Base-by-base conservation (phyloP, 2,113 vertebrate species). In the Machaerirhynchus nigripectus region DNA sequence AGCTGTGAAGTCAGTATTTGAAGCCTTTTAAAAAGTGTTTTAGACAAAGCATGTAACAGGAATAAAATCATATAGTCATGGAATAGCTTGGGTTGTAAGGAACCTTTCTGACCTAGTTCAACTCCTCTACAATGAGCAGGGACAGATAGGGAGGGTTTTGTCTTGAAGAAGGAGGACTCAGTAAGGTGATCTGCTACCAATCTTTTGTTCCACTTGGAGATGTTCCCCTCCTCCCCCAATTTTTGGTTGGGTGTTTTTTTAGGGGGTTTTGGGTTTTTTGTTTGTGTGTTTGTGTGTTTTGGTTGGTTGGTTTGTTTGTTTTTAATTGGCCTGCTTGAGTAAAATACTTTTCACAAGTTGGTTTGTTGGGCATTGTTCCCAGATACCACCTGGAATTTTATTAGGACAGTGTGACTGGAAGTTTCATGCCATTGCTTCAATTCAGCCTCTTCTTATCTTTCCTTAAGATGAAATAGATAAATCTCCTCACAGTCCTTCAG, bases 401-500 rank as follows among this genome's bases (percentile, higher is more conserved):
- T 56, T 42, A 69, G 71, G 19, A 47, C n/a, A 60, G 6, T 15
- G 16, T 75, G 55, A 49, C 63, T 79, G 84, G 61, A 92, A 92
- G 87, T 93, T 70, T 63, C 27, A 49, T 71, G 39, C 55, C 39
- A 44, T 89, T 76, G 15, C 47, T 87, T 92, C 31, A 85, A 70
- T 46, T 84, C 59, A 84, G 60, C 65, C 20, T 89, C 13, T 63
- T 84, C 84, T 87, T 93, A 47, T 59, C 28, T 47, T 59, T 95
- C 37, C 33, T 86, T 84, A 57, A 84, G 85, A 59, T 63, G 46
- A 84, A 70, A 71, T 28, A 75, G 56, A 87, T 89, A 86, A 86
- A 94, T 81, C 53, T 94, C 39, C n/a, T 85, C 46, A 56, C 63
- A 96, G 81, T 87, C 77, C 84, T 95, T 90, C 63, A 78, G 39